Base-by-base conservation (phyloP, 1,140 invertebrate species). In the Armadillidium nasatum region DNA sequence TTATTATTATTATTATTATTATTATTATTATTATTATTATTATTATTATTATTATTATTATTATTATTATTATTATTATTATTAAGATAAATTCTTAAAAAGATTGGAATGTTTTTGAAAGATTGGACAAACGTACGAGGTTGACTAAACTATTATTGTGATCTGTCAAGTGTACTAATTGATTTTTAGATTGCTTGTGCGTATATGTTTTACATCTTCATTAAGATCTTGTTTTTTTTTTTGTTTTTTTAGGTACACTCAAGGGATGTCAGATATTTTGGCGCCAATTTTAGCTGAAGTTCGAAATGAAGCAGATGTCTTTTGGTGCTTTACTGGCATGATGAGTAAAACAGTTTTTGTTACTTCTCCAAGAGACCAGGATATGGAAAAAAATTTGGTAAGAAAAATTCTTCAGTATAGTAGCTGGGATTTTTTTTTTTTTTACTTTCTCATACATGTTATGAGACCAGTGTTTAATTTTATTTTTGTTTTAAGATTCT, bases 241-340 rank as follows among this genome's bases (percentile, higher is more conserved):
- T n/a, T 4, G 2, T n/a, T 54, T 11, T 71, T 50, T 13, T 72
- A 80, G 79, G 19, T 81, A 80, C 50, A 78, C 78, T 73, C 82
- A 85, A 85, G 94, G 97, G 19, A 99, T 99, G 97, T 96, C 94
- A 82, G 97, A 99, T 87, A 87, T 99, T 70, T 85, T 99, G 45
- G 93, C 95, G 13, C 97, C 97, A 0, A 91, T 99, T 81, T 86
- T 99, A 45, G 90, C 93, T 83, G 88, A 98, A n/a, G 89, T 97
- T 88, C 89, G 93, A 75, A 92, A 94, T 84, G 96, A 98, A 87
- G 91, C 95, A 4, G 95, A 99, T 85, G 91, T 95, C 0, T 99
- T 99, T 88, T 99, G 98, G 98, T 97, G 95, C 85, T 99, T 99
- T 86, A 95, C 95, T 74, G 95, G 95, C 19, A 94, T 98, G 78